These are phyloP conservation scores for Gallinago media DNA, from an alignment of 2,113 vertebrate species.

Conservation along the genomic window DNA sequence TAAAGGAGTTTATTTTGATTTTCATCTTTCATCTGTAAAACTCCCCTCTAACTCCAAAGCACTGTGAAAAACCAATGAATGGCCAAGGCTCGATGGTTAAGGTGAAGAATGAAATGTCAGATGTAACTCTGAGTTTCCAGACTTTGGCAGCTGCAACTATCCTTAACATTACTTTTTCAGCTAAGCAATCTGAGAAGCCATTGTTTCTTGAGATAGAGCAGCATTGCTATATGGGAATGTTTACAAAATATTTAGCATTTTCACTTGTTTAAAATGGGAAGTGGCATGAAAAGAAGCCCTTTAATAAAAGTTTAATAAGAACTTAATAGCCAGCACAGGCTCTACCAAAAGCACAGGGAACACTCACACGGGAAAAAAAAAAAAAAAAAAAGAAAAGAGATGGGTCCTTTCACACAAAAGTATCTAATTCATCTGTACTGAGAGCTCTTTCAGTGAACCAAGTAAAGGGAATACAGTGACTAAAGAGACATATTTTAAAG, in stretches of 20 bases:
- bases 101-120: slow-evolving; percentile 60
- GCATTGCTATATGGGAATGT: not conserved
- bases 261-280: not conserved
- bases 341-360: not conserved
- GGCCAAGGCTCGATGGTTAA: slow-evolving; percentile 64
- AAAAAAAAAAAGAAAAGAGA: not conserved
- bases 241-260: not conserved
- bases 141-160: slow-evolving; percentile 46
- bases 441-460: not conserved
- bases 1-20: slow-evolving; percentile 69
- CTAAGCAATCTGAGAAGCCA: not conserved
- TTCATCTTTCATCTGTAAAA: slow-evolving; percentile 71
- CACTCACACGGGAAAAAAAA: not conserved
- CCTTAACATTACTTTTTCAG: slow-evolving; percentile 43
- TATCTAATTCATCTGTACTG: not conserved
- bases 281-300: not conserved
- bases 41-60: slow-evolving; percentile 59
- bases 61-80: slow-evolving; percentile 60
- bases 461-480: not conserved
- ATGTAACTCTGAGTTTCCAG: slow-evolving; percentile 48
- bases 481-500: not conserved
- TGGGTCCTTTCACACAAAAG: not conserved
- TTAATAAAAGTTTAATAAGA: not conserved
- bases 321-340: not conserved
- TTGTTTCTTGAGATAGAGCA: not conserved